phyloP scores from a whole-genome alignment of 1,140 invertebrate species.

The Helicoverpa zea region DNA sequence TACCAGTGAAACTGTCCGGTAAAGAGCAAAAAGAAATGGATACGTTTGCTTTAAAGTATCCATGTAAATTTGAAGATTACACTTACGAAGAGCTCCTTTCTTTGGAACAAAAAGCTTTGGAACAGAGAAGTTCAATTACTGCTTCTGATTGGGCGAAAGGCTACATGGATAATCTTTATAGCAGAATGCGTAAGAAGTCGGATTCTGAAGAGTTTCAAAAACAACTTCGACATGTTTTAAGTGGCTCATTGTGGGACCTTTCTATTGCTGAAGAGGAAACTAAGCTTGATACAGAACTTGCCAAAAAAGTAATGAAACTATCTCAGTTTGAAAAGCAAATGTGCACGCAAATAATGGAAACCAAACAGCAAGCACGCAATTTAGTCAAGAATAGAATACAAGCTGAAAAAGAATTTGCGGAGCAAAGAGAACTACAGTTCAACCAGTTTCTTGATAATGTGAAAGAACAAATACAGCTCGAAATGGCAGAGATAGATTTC shows the following conservation, averaged over 20 bases:
- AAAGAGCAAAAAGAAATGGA: constrained; percentile 78
- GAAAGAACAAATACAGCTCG: constrained; percentile 79
- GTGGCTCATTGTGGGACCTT: constrained; percentile 75
- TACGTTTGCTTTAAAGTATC: constrained; percentile 71
- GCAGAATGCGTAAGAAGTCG: constrained; percentile 69
- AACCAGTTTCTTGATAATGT: constrained; percentile 79
- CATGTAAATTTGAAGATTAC: constrained; percentile 75
- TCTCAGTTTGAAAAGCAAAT: constrained; percentile 89
- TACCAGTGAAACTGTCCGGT: constrained; percentile 53
- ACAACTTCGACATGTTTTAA: constrained; percentile 74
- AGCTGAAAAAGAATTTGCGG: constrained; percentile 81
- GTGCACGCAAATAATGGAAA: constrained; percentile 87
- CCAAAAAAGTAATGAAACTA: constrained; percentile 87
- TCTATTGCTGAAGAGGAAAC: constrained; percentile 83
- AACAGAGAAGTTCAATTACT: constrained; percentile 67
- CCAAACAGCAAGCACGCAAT: constrained; percentile 86
- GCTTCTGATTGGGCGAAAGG: constrained; percentile 75
- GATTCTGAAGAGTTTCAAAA: constrained; percentile 81
- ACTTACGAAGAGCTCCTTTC: constrained; percentile 76
- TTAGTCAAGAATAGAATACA: constrained; percentile 85
- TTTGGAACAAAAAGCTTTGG: constrained; percentile 69
- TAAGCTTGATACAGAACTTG: constrained; percentile 83
- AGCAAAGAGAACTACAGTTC: constrained; percentile 83
- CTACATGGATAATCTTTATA: constrained; percentile 75
- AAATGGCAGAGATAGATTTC: constrained; percentile 83